phyloP scores from a whole-genome alignment of 2,113 vertebrate genomes.

The Aphyosemion australe region DNA sequence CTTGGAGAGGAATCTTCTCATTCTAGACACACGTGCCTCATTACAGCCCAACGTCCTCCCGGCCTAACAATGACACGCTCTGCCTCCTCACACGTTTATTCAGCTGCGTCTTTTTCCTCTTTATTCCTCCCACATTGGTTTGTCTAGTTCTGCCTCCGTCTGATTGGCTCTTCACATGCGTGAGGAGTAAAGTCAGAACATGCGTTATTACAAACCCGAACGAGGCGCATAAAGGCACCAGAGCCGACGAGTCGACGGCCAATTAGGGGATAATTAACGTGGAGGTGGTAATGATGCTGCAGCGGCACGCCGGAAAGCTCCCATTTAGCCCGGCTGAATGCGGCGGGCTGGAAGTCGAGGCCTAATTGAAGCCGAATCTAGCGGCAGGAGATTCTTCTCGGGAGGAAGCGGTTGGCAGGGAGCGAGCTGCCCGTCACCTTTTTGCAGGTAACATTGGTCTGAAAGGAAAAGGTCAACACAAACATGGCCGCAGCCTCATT shows the following conservation, averaged over 20 bases:
- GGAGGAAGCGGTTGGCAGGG: slow-evolving; percentile 91
- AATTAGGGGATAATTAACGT: slow-evolving; percentile 92
- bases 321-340: slow-evolving; percentile 86
- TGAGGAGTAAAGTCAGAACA: slow-evolving; percentile 66
- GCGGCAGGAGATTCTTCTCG: slow-evolving; percentile 84
- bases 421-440: slow-evolving; percentile 80
- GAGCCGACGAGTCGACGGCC: slow-evolving; percentile 63
- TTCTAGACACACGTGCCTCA: slow-evolving; percentile 74
- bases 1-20: slow-evolving; percentile 71
- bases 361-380: slow-evolving; percentile 85
- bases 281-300: slow-evolving; percentile 84
- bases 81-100: slow-evolving; percentile 65
- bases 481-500: slow-evolving; percentile 33
- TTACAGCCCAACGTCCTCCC: slow-evolving; percentile 69
- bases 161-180: slow-evolving; percentile 82
- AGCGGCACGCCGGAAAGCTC: slow-evolving; percentile 76
- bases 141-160: slow-evolving; percentile 85
- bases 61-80: slow-evolving; percentile 63
- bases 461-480: slow-evolving; percentile 71
- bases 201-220: slow-evolving; percentile 65
- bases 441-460: slow-evolving; percentile 46
- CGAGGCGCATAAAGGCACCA: slow-evolving; percentile 52
- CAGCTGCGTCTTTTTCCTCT: slow-evolving; percentile 41
- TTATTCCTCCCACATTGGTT: slow-evolving; percentile 69
- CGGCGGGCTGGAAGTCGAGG: slow-evolving; percentile 59